Base-by-base conservation (phyloP, 1,140 invertebrate genomes). In the Cataglyphis hispanica region DNA sequence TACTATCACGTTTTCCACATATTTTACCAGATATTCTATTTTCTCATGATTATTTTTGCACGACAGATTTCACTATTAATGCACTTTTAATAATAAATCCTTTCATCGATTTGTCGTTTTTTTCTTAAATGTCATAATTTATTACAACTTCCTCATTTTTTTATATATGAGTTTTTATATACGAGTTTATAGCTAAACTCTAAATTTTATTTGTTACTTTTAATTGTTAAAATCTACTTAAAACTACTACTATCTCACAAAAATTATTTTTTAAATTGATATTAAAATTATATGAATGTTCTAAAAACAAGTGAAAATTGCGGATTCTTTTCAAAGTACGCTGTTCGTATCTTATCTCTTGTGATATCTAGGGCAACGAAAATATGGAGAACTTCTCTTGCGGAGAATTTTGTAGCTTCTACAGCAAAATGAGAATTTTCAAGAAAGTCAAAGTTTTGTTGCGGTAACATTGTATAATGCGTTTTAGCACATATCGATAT, bases 361-460 rank as follows among this genome's bases (percentile, higher is more conserved):
- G 31, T 19, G 43, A 70, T 40, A 70, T 60, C 50, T 37, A 22
- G 46, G 25, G 27, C 66, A 31, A 7, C 50, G 11, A 70, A 72
- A 61, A 56, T 60, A 60, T 11, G 11, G n/a, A 53, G 22, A 46
- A 70, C 3, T 72, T 60, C 66, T 81, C 25, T 58, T 53, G 66
- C 34, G 34, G 37, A 27, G 78, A n/a, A 31, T 83, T 74, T 60
- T 61, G 53, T 37, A 13, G 37, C 5, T 83, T 60, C n/a, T 83
- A 22, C 27, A 25, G 53, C 78, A 60, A 83, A 61, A 83, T 72
- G 37, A 72, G 53, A 83, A 72, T 60, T 83, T 83, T 74, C 56
- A 61, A 61, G 37, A 83, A 61, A 83, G 25, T 40, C n/a, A 5
- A 83, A 83, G 78, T 83, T 83, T 83, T 66, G 66, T 60, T 74